Base-by-base conservation (phyloP, 2,888 invertebrate genomes). In the Lingula anatina region DNA sequence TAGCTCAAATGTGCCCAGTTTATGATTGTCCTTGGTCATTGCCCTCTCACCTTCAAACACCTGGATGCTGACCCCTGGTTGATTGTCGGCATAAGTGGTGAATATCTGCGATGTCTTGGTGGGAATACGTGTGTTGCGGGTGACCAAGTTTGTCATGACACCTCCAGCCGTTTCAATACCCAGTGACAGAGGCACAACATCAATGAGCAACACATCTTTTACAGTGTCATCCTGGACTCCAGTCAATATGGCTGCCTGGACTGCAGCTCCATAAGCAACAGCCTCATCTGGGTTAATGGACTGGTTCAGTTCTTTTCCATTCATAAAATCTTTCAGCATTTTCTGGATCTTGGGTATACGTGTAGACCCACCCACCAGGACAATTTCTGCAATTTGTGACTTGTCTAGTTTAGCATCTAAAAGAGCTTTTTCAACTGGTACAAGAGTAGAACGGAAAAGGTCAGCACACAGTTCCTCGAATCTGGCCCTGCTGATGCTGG, bases 1-100 rank as follows among this genome's bases (percentile, higher is more conserved):
- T 45, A 71, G 56, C 24, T 70, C 68, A 50, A 71, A 71, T 21
- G 47, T 52, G 18, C 71, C 70, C 5, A 71, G 54, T 9, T 55
- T 43, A 51, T 92, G 91, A 82, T 94, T 94, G 75, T 93, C 92
- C 74, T 88, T 91, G 64, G 93, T 92, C 93, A 93, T 91, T 46
- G 91, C 90, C 64, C 93, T 86, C 80, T 94, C 93, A 53, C 90
- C 93, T 80, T 93, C 92, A 73, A 86, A 93, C 2, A 93, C 92
- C 44, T 66, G 65, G 27, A 68, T 65, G 39, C 49, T 53, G 12
- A 70, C 66, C 5, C 55, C 64, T 5, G 69, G 65, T 70, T 94
- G 93, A 67, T 92, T 92, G 76, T 94, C 93, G 25, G 89, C 82
- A 71, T 91, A 93, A 0, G 93, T 94, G 2, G 91, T 89, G 70